Conservation (phyloP, 2,113 vertebrate species). For the Psittacara wagleri region DNA sequence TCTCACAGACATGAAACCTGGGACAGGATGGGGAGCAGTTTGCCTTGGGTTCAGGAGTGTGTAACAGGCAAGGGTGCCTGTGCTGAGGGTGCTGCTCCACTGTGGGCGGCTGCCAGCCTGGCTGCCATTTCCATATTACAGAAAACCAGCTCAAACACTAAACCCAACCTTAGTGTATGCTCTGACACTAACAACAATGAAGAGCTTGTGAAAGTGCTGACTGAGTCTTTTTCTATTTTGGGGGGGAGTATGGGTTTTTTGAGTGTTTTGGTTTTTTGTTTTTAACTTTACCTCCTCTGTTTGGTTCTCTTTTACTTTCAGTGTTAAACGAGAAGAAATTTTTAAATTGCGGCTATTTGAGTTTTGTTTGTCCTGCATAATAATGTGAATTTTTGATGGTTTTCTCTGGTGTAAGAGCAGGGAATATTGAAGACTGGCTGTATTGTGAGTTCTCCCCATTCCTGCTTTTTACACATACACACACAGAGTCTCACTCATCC, state of each 20-base stretch:
- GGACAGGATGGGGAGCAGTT: not conserved
- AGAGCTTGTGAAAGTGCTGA: not conserved
- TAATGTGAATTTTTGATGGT: not conserved
- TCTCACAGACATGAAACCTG: rapidly evolving
- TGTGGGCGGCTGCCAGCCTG: rapidly evolving
- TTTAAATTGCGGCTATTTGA: not conserved
- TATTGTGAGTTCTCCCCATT: not conserved
- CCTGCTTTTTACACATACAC: not conserved
- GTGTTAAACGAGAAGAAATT: not conserved
- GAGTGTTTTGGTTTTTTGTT: not conserved
- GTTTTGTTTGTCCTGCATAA: slow-evolving; percentile 17
- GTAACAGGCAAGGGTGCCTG: not conserved
- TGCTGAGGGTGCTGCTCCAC: not conserved
- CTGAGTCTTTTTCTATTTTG: not conserved
- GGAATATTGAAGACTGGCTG: not conserved
- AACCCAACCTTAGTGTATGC: not conserved
- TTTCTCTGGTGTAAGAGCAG: not conserved
- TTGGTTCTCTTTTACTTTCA: not conserved
- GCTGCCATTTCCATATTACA: not conserved
- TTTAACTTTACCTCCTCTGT: not conserved
- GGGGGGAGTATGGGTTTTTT: rapidly evolving
- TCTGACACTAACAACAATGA: not conserved
- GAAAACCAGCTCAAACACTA: not conserved
- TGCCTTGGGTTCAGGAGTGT: not conserved
- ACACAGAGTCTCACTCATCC: not conserved